Evolutionary conservation across 1,140 invertebrate species (phyloP).

Genomic region (Brachionus calyciflorus): DNA sequence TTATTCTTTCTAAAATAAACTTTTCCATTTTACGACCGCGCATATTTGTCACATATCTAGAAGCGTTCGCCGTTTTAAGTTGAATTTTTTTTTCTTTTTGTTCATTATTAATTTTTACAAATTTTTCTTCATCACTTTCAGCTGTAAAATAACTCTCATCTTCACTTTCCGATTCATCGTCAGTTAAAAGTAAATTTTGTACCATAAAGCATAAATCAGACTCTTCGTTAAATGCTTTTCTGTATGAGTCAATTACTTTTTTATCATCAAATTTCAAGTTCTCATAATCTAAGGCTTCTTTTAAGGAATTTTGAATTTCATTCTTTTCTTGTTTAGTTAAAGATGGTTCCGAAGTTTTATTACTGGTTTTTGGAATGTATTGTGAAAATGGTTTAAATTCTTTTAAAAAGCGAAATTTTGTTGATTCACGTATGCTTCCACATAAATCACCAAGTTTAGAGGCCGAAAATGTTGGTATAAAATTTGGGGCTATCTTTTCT

Average conservation of each 20-base stretch:
- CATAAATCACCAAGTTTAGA: background rate
- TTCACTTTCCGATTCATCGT: background rate
- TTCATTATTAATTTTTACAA: background rate
- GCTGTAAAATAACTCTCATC: background rate
- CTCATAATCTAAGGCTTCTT: background rate
- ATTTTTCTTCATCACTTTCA: slow-evolving; percentile 9
- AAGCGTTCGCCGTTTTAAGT: background rate
- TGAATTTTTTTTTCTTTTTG: background rate
- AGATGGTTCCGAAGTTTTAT: background rate
- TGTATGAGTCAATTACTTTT: background rate
- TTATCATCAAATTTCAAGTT: slow-evolving; percentile 15
- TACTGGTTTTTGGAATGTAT: background rate
- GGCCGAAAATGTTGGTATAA: background rate
- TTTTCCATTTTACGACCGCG: background rate
- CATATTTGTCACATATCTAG: background rate
- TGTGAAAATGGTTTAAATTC: slow-evolving; percentile 11
- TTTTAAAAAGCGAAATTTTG: slow-evolving; percentile 2
- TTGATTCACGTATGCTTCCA: background rate
- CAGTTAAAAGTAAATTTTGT: background rate
- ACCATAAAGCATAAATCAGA: background rate
- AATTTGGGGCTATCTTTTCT: slow-evolving; percentile 5
- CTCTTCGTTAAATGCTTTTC: background rate
- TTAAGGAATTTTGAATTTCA: background rate
- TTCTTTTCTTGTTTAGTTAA: background rate
- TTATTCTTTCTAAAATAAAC: background rate